Percentiles rank a stretch among this genome's conserved stretches.
Evolutionary conservation across 2,797 vertebrate genomes (phyloP).

Genomic region (Miichthys miiuy): DNA sequence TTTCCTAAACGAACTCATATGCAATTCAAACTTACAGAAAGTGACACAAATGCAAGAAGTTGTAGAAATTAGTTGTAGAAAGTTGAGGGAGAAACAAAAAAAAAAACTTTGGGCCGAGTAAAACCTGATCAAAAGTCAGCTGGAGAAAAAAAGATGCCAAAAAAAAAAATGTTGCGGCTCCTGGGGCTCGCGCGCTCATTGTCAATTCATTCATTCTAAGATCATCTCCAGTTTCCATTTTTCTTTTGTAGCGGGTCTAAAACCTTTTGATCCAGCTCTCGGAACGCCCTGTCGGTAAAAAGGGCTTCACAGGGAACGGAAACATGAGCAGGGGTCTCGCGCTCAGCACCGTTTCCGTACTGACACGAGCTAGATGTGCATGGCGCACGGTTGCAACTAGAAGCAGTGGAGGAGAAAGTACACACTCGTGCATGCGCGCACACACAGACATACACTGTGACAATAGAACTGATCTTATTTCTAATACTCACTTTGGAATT

Average conservation of each 20-base stretch:
- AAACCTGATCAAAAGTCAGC: slow-evolving; percentile 27
- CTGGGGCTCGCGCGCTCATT: slow-evolving; percentile 89
- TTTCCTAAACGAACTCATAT: neutral
- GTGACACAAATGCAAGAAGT: neutral
- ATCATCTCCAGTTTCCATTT: slow-evolving; percentile 94
- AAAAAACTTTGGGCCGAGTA: neutral
- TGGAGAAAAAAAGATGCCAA: neutral
- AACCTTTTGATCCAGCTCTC: slow-evolving; percentile 93
- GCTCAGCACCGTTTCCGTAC: slow-evolving; percentile 62
- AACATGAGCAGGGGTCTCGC: slow-evolving; percentile 85
- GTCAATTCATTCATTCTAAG: slow-evolving; percentile 89
- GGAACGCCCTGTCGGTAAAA: slow-evolving; percentile 93
- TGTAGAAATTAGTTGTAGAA: neutral
- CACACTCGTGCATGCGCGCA: neutral
- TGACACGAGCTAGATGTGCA: slow-evolving; percentile 64
- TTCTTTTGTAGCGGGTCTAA: slow-evolving; percentile 90
- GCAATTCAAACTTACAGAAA: neutral
- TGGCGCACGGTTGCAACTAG: slow-evolving; percentile 26
- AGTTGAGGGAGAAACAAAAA: neutral
- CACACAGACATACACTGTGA: neutral
- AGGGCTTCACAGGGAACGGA: slow-evolving; percentile 92
- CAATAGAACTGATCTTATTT: neutral
- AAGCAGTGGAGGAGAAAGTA: neutral
- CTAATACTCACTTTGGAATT: neutral
- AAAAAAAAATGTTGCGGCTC: slow-evolving; percentile 73